Evolutionary conservation across 2,888 invertebrate species (phyloP), one percentile per base, ranked within the genome.

Genomic region (Melanostoma scalare): DNA sequence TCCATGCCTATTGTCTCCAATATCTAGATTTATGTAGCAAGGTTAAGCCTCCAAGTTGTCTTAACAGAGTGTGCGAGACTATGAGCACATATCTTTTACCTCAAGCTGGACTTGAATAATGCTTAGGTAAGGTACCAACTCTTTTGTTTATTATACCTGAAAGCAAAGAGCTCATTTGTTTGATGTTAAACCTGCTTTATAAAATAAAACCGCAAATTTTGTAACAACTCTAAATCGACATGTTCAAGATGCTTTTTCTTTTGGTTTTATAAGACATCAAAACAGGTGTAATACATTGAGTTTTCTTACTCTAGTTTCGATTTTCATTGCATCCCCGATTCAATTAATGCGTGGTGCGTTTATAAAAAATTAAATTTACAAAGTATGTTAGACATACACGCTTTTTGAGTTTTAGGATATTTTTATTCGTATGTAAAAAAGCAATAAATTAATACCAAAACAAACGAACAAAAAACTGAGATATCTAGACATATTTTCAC

Each of bases 11-110:
- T 82, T 82, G 82, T 82, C 82, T 82, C 82, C 78, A 58, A 65
- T 82, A 82, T 82, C 63, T 82, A 50, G 82, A 82, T 82, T 82
- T 82, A 82, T 78, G 82, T 82, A 82, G 82, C 82, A 82, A 82
- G 82, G 82, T 82, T 82, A 82, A 74, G 73, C 73, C 82, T 48
- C 61, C 3, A 46, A 58, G 65, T 78, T 78, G 69, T 78, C 40
- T 65, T 53, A 67, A 35, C 36, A 50, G 30, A 44, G 60, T 46
- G 50, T 68, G 42, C 67, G 53, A 8, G 30, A 53, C 30, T 53
- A 40, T 44, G 52, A 53, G 46, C 72, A 68, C 44, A 78, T 63
- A 69, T 77, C 58, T 78, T 65, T 73, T 67, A 56, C 55, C 44
- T 68, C 61, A 73, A 63, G 67, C 56, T 77, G 73, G 82, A 69